phyloP scores from a whole-genome alignment of 2,113 vertebrate genomes.

The Zonotrichia leucophrys region DNA sequence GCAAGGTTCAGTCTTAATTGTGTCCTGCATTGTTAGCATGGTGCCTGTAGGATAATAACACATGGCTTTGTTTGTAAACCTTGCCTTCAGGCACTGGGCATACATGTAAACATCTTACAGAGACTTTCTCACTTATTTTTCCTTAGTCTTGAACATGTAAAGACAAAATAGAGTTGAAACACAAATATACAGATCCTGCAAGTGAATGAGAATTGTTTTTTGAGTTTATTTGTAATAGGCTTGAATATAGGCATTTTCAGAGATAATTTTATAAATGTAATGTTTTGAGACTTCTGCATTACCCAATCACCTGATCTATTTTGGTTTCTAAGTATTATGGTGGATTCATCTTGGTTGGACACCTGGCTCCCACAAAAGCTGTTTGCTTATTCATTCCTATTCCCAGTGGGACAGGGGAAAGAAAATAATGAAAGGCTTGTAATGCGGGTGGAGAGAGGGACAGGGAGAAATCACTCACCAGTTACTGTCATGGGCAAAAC shows the following conservation, averaged over 20 bases:
- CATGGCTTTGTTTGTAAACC: not conserved
- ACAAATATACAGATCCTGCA: not conserved
- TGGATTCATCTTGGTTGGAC: not conserved
- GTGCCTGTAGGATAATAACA: not conserved
- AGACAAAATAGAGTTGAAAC: not conserved
- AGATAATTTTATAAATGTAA: not conserved
- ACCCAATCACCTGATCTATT: not conserved
- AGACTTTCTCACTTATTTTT: not conserved
- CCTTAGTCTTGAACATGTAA: not conserved
- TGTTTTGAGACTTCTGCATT: not conserved
- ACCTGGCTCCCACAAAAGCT: not conserved
- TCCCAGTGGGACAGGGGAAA: not conserved
- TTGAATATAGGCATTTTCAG: not conserved
- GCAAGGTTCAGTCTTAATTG: not conserved
- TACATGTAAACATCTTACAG: not conserved
- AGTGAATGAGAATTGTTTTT: not conserved
- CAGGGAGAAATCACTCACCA: not conserved
- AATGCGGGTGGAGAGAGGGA: too few species aligned
- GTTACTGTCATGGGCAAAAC: not conserved
- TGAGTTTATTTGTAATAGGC: not conserved
- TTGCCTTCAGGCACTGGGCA: not conserved
- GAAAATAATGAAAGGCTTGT: not conserved
- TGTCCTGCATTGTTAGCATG: not conserved
- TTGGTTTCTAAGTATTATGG: not conserved
- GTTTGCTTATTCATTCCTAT: not conserved